These are phyloP conservation scores for Nansenia antarctica DNA, from an alignment of 2,113 vertebrate species.

Conservation along the genomic window DNA sequence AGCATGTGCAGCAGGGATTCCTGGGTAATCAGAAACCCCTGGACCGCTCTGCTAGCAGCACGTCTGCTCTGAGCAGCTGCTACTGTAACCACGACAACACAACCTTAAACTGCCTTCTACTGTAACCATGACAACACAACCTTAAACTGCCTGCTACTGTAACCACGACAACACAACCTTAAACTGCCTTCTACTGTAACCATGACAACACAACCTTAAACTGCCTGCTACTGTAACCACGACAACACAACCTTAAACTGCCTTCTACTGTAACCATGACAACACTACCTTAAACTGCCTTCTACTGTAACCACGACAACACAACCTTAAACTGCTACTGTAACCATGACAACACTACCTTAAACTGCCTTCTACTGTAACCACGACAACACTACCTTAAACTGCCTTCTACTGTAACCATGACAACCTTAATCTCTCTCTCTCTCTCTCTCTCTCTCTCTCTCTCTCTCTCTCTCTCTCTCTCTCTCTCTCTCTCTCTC, in stretches of 20 bases:
- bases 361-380: too few species aligned
- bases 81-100: not conserved
- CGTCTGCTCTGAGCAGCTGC: too few species aligned
- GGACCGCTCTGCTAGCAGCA: not conserved
- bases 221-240: too few species aligned
- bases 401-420: too few species aligned
- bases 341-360: not conserved
- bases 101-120: too few species aligned
- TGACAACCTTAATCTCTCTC: too few species aligned
- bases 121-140: not conserved
- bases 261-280: too few species aligned
- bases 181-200: too few species aligned
- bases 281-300: not conserved
- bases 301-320: too few species aligned
- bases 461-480: not conserved
- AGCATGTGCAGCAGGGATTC: not conserved
- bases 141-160: too few species aligned
- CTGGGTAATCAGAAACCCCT: conserved; percentile 4
- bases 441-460: too few species aligned
- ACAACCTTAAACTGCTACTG: too few species aligned
- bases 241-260: not conserved
- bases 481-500: not conserved
- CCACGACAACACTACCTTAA: not conserved
- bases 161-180: not conserved
- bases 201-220: not conserved